These are phyloP conservation scores for Ophiothrix spiculata DNA, from an alignment of 35 echinoderm and acorn worm species.

Conservation along the genomic window DNA sequence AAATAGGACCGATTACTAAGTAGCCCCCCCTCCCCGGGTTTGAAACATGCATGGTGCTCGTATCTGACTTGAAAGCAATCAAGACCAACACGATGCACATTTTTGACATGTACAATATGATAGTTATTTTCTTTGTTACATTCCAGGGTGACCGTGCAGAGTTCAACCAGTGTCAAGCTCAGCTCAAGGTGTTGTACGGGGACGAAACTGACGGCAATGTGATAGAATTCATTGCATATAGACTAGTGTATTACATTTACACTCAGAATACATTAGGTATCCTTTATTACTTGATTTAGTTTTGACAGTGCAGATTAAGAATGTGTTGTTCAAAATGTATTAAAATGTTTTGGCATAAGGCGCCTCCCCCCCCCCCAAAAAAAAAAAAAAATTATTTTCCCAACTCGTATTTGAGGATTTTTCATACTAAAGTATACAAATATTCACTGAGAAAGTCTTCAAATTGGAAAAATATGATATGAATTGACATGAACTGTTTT, in stretches of 20 bases:
- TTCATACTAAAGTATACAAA: too few species aligned
- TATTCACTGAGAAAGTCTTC: too few species aligned
- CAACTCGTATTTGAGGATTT: background rate
- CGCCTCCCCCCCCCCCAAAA: too few species aligned
- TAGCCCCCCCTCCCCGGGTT: too few species aligned
- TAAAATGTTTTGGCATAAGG: background rate
- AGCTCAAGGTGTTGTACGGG: conserved; percentile 87
- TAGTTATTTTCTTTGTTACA: background rate
- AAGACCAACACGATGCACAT: background rate
- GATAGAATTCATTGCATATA: conserved; percentile 90
- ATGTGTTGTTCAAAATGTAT: background rate
- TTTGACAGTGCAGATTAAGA: background rate
- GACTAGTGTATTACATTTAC: conserved; percentile 84
- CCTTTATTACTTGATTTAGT: conserved; percentile 34
- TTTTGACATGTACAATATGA: too few species aligned
- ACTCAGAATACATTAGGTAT: conserved; percentile 92
- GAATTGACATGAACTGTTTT: too few species aligned
- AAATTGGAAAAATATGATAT: too few species aligned
- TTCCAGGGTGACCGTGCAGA: conserved; percentile 83
- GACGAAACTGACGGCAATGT: conserved; percentile 60
- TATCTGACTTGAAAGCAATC: background rate
- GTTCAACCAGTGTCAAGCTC: conserved; percentile 98
- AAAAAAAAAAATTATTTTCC: background rate
- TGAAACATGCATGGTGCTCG: too few species aligned
- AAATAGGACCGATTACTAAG: too few species aligned